phyloP scores from a whole-genome alignment of 2,113 vertebrate species.

The Bubo scandiacus region DNA sequence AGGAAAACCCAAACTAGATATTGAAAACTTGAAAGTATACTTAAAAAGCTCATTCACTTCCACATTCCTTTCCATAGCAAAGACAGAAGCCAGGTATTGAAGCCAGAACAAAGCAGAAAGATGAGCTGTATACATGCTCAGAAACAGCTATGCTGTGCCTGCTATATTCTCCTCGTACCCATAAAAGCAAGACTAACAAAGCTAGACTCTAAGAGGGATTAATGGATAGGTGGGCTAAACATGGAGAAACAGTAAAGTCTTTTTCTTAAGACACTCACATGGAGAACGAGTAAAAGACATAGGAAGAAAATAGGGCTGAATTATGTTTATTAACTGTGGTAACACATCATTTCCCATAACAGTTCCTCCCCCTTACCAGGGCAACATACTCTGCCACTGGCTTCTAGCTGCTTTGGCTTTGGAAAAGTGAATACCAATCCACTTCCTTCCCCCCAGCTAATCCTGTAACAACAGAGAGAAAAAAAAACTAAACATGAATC shows the following conservation, averaged over 20 bases:
- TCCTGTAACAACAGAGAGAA: background rate
- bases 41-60: background rate
- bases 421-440: background rate
- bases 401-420: background rate
- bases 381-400: background rate
- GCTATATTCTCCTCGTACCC: background rate
- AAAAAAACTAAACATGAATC: background rate
- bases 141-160: background rate
- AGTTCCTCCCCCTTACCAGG: background rate
- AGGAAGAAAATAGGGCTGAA: background rate
- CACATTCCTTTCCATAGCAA: background rate
- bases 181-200: background rate
- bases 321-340: background rate
- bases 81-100: background rate
- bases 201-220: background rate
- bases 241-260: background rate
- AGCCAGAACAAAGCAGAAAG: background rate
- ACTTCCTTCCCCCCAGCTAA: background rate
- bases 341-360: background rate
- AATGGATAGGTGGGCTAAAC: background rate
- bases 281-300: background rate
- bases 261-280: background rate
- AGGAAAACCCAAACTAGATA: background rate
- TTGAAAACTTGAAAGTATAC: background rate
- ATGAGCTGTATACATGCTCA: background rate